phyloP scores from a whole-genome alignment of 2,888 invertebrate species.

The Cephus pygmeus region DNA sequence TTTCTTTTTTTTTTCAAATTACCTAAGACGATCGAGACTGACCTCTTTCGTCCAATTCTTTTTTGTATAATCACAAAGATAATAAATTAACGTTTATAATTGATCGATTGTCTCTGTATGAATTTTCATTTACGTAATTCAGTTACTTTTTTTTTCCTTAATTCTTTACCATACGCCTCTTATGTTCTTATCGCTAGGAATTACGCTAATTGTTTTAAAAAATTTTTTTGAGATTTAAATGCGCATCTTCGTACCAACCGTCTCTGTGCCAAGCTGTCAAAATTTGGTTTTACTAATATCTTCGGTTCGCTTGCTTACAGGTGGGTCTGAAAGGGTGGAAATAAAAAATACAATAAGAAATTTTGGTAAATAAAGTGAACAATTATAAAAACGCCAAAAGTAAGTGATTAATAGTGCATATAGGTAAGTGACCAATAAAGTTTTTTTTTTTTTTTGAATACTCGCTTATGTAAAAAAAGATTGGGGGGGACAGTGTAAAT shows the following conservation, averaged over 20 bases:
- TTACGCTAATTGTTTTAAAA: not conserved
- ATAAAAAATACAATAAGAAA: slow-evolving; percentile 52
- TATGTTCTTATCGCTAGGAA: not conserved
- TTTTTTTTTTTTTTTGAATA: no score
- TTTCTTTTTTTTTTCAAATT: no score
- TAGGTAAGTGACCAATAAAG: no score
- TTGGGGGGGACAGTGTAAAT: no score
- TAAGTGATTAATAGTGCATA: not conserved
- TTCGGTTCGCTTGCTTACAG: slow-evolving; percentile 48
- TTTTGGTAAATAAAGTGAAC: slow-evolving; percentile 29
- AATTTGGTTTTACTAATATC: slow-evolving; percentile 5
- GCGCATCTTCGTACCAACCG: slow-evolving; percentile 32
- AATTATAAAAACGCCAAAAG: slow-evolving; percentile 38
- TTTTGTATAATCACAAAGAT: no score
- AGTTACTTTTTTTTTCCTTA: not conserved
- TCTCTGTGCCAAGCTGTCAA: slow-evolving; percentile 28
- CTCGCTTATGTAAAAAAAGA: no score
- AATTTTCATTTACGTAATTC: no score
- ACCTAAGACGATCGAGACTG: no score
- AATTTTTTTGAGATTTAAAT: slow-evolving; percentile 28
- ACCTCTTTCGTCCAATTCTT: no score
- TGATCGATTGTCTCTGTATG: no score
- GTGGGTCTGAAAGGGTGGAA: slow-evolving; percentile 62
- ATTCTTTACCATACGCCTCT: no score
- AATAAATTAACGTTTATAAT: no score